Percentiles rank a stretch among this genome's conserved stretches.
Evolutionary conservation across 2,888 invertebrate species (phyloP).

Genomic region (Mimas tiliae): DNA sequence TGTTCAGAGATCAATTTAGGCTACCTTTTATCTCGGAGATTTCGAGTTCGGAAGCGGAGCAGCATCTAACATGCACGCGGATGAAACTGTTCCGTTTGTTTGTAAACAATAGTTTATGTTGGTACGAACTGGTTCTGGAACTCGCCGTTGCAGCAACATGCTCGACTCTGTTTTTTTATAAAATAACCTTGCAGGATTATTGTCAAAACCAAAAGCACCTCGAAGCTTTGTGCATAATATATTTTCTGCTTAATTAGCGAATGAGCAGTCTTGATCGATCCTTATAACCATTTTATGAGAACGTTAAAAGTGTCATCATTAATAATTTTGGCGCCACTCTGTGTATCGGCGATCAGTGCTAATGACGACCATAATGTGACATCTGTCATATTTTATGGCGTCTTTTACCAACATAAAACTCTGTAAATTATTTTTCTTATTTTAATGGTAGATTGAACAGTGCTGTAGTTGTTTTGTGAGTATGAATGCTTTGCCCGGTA

Average conservation of each 20-base stretch:
- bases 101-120: conserved; percentile 6
- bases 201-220: no score
- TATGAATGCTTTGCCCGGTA: no score
- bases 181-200: no score
- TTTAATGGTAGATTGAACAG: neutral
- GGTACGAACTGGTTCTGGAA: neutral
- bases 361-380: conserved; percentile 4
- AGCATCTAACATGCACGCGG: no score
- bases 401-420: neutral
- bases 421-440: neutral
- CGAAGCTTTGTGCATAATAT: neutral
- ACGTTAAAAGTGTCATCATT: conserved; percentile 10
- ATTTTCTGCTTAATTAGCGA: neutral
- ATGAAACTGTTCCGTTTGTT: neutral
- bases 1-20: no score
- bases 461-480: no score
- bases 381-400: conserved; percentile 14
- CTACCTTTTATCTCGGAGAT: no score
- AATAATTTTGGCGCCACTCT: conserved; percentile 1
- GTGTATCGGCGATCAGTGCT: neutral
- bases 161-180: neutral
- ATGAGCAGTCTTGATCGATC: neutral
- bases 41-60: no score
- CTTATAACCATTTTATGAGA: neutral
- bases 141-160: neutral